phyloP scores from a whole-genome alignment of 2,113 vertebrate genomes.

The Takifugu flavidus region DNA sequence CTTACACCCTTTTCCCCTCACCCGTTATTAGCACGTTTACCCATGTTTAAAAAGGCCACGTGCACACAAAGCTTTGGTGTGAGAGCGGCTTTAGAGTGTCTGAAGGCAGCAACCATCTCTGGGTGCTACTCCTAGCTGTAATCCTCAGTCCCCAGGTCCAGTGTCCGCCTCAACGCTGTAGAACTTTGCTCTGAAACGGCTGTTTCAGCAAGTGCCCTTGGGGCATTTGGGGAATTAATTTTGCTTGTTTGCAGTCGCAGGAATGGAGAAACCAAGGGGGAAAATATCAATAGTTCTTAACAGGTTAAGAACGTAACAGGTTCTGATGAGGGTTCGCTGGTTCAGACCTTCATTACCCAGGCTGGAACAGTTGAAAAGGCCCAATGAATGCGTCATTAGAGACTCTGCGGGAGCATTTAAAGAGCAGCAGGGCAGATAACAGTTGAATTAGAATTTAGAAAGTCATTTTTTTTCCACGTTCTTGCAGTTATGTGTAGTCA shows the following conservation, averaged over 20 bases:
- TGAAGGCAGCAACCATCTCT: constrained; percentile 9
- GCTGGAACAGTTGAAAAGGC: constrained; percentile 12
- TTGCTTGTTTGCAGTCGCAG: constrained; percentile 20
- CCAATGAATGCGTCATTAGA: constrained; percentile 23
- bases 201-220: constrained; percentile 16
- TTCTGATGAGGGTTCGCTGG: too few species aligned
- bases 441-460: too few species aligned
- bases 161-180: constrained; percentile 8
- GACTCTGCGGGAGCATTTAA: constrained; percentile 1
- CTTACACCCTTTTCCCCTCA: too few species aligned
- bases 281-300: neutral
- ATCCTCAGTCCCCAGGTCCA: constrained; percentile 41
- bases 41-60: too few species aligned
- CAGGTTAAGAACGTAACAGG: neutral
- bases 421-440: too few species aligned
- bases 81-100: constrained; percentile 7
- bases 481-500: too few species aligned
- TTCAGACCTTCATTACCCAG: neutral
- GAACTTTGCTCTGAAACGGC: constrained; percentile 3
- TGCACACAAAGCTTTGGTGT: too few species aligned
- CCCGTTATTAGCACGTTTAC: too few species aligned
- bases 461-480: too few species aligned
- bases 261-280: neutral
- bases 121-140: constrained; percentile 38
- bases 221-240: constrained; percentile 3